Evolutionary conservation across 2,113 vertebrate genomes (phyloP), one percentile per base, ranked within the genome.

Genomic region (Chascanopsetta lugubris): DNA sequence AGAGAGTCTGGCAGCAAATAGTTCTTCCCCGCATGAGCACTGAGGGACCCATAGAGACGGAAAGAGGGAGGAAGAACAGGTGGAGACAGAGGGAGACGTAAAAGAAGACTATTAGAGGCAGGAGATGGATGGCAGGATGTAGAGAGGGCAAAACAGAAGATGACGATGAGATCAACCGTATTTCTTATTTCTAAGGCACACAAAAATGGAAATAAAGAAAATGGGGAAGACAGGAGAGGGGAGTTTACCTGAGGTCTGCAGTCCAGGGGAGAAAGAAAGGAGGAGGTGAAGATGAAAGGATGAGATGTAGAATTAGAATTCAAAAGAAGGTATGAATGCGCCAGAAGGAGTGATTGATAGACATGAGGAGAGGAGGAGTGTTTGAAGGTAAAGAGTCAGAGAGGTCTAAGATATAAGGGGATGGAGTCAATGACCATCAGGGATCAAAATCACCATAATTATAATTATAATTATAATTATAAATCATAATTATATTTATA

Each of bases 1-100:
- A 78, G 46, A 80, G 55, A 64, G 20, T 40, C 64, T 79, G 60
- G 60, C 64, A 84, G 71, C 72, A 77, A 84, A 71, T 81, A 60
- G 34, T 48, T 54, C 24, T 34, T 73, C 49, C 62, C 66, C 64
- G 54, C 25, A n/a, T 79, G 69, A 61, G 72, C 59, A 81, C 61
- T 43, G 45, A 40, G 47, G 18, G 72, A 72, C 40, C 75, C 24
- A 55, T 21, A 30, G 72, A 66, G 69, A 79, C 27, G 40, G 46
- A 75, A 77, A 79, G 13, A 27, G 29, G 24, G 40, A 62, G 26
- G 20, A 11, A 70, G 42, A 80, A 73, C 74, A 80, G 72, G 81
- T 75, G 57, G 73, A 74, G 72, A 80, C 20, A 36, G 55, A 56
- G 30, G 22, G 54, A 40, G 64, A 68, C 3, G 5, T 68, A 47